Percentiles rank a stretch among this genome's conserved stretches.
Conservation (phyloP, 1,140 invertebrate species). For the Drosophila tsacasi region DNA sequence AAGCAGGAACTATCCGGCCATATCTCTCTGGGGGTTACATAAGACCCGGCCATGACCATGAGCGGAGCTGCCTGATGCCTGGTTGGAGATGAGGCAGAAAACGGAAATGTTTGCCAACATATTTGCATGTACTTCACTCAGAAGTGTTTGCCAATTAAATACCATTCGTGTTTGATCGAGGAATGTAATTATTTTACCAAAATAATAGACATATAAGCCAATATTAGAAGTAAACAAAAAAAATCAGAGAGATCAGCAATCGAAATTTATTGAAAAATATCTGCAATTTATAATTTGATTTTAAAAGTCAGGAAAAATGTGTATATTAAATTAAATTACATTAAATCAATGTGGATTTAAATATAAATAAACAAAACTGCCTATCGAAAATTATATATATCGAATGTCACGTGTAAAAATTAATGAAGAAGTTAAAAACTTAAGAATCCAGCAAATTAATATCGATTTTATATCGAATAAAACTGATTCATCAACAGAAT, state of each 20-base stretch:
- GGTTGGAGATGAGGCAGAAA: neutral
- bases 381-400: too few species aligned
- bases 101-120: constrained; percentile 20
- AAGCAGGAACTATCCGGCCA: constrained; percentile 24
- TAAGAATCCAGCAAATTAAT: too few species aligned
- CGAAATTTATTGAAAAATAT: neutral
- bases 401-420: too few species aligned
- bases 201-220: neutral
- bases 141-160: constrained; percentile 30
- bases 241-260: neutral
- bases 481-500: too few species aligned
- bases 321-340: too few species aligned
- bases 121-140: constrained; percentile 21
- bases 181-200: neutral
- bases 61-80: neutral
- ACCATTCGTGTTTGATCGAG: neutral
- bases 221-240: neutral
- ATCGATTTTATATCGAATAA: too few species aligned
- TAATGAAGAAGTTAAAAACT: too few species aligned
- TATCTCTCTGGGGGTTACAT: constrained; percentile 26
- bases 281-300: neutral
- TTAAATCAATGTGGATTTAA: too few species aligned
- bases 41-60: constrained; percentile 55
- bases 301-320: neutral
- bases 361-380: too few species aligned